phyloP scores from a whole-genome alignment of 2,888 invertebrate genomes.

The Caenorhabditis sp. region DNA sequence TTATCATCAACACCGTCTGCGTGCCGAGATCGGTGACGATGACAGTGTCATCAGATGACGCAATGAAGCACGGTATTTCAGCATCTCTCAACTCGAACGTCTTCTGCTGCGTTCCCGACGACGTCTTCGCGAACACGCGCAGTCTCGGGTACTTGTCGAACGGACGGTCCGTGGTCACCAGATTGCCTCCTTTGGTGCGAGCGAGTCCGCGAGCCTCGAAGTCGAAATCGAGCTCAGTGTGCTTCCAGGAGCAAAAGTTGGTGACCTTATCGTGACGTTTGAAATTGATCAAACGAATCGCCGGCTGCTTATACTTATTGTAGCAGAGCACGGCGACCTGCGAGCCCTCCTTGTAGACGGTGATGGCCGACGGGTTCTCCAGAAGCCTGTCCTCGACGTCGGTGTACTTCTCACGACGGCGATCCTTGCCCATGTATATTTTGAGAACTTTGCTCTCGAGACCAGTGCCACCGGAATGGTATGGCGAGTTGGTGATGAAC shows the following conservation, averaged over 20 bases:
- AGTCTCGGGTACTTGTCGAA: neutral
- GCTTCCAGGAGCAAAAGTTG: conserved; percentile 18
- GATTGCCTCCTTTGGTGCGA: conserved; percentile 31
- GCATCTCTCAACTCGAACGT: conserved; percentile 31
- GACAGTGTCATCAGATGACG: conserved; percentile 29
- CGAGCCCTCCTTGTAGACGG: conserved; percentile 54
- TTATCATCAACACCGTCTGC: conserved; percentile 32
- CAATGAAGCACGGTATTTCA: conserved; percentile 44
- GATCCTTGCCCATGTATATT: conserved; percentile 21
- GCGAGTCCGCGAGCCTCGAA: conserved; percentile 37
- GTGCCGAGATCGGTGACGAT: conserved; percentile 51
- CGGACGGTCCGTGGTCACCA: conserved; percentile 45
- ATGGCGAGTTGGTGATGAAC: conserved; percentile 35
- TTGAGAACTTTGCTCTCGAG: conserved; percentile 32
- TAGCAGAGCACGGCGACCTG: conserved; percentile 59
- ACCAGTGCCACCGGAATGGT: conserved; percentile 3
- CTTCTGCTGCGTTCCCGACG: neutral
- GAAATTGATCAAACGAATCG: conserved; percentile 8
- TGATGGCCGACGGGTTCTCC: conserved; percentile 34
- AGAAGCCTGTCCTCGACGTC: neutral
- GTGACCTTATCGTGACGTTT: neutral
- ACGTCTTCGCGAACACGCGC: conserved; percentile 19
- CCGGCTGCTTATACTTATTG: conserved; percentile 4
- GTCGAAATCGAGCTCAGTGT: conserved; percentile 4
- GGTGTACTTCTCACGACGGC: neutral